Conservation (phyloP, 2,113 vertebrate genomes). For the Chaetorhynchus papuensis region DNA sequence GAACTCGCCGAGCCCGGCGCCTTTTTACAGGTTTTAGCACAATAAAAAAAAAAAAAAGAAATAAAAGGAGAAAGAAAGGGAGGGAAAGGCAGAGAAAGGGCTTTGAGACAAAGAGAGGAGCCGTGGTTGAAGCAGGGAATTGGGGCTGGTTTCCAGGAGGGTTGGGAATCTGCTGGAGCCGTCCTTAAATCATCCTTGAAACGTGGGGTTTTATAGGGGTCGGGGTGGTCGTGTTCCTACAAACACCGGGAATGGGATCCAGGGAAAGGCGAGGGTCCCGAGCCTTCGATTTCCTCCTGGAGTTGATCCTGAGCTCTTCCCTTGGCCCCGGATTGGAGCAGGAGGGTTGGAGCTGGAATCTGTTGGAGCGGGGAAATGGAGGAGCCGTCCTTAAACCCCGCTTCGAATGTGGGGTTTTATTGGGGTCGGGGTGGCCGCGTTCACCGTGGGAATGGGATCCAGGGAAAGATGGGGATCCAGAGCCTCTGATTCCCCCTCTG, state of each 20-base stretch:
- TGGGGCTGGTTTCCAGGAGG: background rate
- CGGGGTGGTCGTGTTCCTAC: background rate
- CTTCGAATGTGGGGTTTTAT: background rate
- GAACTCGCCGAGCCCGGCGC: background rate
- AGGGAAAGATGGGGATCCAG: background rate
- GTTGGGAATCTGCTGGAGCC: background rate
- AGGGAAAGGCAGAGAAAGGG: background rate
- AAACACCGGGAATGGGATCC: background rate
- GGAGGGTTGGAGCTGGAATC: background rate
- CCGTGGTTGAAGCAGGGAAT: background rate
- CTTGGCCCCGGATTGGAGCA: background rate
- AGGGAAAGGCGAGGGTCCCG: background rate
- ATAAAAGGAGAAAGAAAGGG: background rate
- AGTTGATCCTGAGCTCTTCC: background rate
- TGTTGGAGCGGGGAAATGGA: background rate
- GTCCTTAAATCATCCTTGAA: background rate
- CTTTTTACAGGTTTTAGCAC: background rate
- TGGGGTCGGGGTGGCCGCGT: background rate
- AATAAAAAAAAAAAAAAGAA: background rate
- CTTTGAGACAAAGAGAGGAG: background rate
- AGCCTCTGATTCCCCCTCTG: fast-evolving
- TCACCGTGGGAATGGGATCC: background rate
- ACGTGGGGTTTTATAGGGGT: background rate
- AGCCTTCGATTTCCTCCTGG: background rate
- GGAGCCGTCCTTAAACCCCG: background rate